Evolutionary conservation across 2,797 vertebrate genomes (phyloP), one percentile per base, ranked within the genome.

Genomic region (Mormyrus hasselquistii): DNA sequence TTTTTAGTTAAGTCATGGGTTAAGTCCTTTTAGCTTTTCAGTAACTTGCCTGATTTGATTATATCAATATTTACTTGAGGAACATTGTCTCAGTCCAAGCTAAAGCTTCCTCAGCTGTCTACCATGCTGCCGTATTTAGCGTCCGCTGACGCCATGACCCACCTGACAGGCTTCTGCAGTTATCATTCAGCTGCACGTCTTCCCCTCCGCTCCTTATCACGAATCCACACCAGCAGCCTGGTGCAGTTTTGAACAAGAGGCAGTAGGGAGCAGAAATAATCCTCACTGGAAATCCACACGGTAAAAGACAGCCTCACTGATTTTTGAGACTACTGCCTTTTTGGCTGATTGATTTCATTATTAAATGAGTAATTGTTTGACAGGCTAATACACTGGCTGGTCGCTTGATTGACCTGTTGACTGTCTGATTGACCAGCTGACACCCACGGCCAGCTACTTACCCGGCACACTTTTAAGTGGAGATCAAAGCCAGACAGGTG

Each of bases 401-500:
- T 10, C 14, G 0, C 14, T 19, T 79, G 16, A 79, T 12, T 7
- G 34, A 79, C 9, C 34, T 41, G 38, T n/a, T 41, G 14, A 44
- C 16, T 79, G 73, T 79, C 34, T 41, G 38, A 44, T 44, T 44
- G 73, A 79, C 73, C 34, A 16, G 76, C 19, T 79, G 6, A 47
- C 10, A 47, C 38, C 2, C 41, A 19, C 38, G 47, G 38, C 6
- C 76, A 79, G 76, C 76, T 79, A 47, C 12, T 9, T 9, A 16
- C 41, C 16, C 76, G 47, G 16, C 76, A 47, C 76, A 79, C 76
- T n/a, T 41, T 79, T 47, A 44, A 82, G 87, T 55, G 19, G 69
- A 82, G 87, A 88, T 82, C 87, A 44, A 88, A 82, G 34, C 87
- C 87, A 82, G 65, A 82, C 87, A 7, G 41, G 76, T 47, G 76